phyloP scores from a whole-genome alignment of 2,888 invertebrate species.

The Macaria notata region DNA sequence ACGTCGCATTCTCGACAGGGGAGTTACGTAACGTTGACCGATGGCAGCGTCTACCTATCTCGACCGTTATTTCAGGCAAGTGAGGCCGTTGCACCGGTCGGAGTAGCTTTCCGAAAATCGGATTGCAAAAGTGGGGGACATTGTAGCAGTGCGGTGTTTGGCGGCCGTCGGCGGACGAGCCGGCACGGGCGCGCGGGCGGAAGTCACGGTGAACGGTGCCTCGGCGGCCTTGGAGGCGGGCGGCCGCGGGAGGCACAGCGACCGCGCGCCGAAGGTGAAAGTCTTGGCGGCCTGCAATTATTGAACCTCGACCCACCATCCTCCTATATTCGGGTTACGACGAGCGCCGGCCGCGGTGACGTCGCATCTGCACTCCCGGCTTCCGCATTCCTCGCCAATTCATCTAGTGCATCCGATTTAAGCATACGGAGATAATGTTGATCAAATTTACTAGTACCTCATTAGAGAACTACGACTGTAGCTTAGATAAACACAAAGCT shows the following conservation, averaged over 20 bases:
- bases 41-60: constrained; percentile 30
- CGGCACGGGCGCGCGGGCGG: constrained; percentile 50
- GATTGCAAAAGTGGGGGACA: constrained; percentile 58
- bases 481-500: not conserved
- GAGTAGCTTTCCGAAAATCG: constrained; percentile 62
- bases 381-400: constrained; percentile 45
- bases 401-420: not conserved
- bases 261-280: constrained; percentile 78
- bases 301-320: constrained; percentile 76
- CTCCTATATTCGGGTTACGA: constrained; percentile 63
- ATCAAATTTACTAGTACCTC: no score
- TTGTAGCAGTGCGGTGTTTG: constrained; percentile 39
- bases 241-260: constrained; percentile 37
- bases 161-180: constrained; percentile 33
- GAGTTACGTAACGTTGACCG: constrained; percentile 51
- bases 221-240: constrained; percentile 67
- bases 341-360: constrained; percentile 38
- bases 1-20: constrained; percentile 39
- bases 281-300: constrained; percentile 74
- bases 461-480: no score
- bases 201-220: constrained; percentile 70
- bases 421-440: no score
- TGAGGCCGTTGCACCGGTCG: constrained; percentile 52
- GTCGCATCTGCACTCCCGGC: constrained; percentile 39
- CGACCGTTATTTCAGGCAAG: constrained; percentile 44